These are phyloP conservation scores for Oncorhynchus mykiss DNA, from an alignment of 2,113 vertebrate genomes.

Conservation along the genomic window DNA sequence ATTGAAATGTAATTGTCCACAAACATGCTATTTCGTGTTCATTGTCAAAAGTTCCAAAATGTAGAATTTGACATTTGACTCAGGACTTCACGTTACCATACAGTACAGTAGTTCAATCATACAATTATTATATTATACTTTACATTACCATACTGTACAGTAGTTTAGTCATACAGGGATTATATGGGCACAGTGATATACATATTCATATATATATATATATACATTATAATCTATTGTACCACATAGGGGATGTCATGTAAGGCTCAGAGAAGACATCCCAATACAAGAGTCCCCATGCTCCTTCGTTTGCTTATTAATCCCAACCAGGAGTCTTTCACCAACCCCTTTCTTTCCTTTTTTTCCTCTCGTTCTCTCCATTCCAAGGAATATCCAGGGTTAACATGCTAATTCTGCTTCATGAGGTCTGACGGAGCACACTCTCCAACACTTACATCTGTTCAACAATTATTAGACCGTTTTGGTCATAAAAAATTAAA, in stretches of 20 bases:
- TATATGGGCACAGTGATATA: background rate
- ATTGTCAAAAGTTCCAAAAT: too few species aligned
- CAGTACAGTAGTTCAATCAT: background rate
- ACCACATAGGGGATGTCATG: conserved; percentile 23
- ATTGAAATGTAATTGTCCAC: too few species aligned
- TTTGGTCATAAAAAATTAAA: conserved; percentile 99
- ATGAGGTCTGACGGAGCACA: conserved; percentile 89
- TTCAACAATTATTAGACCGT: conserved; percentile 99
- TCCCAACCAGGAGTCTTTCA: conserved; percentile 37
- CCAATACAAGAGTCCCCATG: conserved; percentile 20
- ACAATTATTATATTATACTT: background rate
- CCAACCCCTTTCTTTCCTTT: background rate
- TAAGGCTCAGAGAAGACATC: conserved; percentile 9
- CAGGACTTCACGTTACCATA: too few species aligned
- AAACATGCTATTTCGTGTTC: too few species aligned
- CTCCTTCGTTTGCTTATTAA: conserved; percentile 35
- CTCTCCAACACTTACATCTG: conserved; percentile 98
- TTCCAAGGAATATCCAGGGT: conserved; percentile 73
- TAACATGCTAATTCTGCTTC: conserved; percentile 94
- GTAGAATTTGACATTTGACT: too few species aligned
- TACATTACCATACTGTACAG: too few species aligned
- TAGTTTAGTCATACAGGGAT: background rate
- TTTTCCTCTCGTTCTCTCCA: conserved; percentile 7
- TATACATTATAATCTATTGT: conserved; percentile 19
- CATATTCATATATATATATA: conserved; percentile 1